These are phyloP conservation scores for Drosophila asahinai DNA, from an alignment of 1,140 invertebrate genomes.

Conservation along the genomic window DNA sequence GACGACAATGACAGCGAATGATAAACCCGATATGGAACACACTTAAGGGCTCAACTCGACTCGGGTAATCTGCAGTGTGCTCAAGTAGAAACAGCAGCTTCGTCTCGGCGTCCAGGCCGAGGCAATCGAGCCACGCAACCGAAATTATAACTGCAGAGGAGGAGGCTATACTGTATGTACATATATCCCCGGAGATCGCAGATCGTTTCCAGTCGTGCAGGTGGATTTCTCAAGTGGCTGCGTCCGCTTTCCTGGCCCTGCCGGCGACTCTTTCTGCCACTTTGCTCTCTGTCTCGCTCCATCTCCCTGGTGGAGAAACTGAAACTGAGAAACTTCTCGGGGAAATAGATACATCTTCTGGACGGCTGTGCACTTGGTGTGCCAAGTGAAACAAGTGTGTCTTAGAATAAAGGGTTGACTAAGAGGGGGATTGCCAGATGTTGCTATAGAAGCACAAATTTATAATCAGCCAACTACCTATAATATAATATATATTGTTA, in stretches of 20 bases:
- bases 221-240: slow-evolving; percentile 82
- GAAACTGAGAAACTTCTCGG: slow-evolving; percentile 13
- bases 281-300: not conserved
- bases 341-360: slow-evolving; percentile 53
- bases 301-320: slow-evolving; percentile 21
- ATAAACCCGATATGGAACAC: slow-evolving; percentile 82
- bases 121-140: slow-evolving; percentile 45
- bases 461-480: not conserved
- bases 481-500: not conserved
- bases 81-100: slow-evolving; percentile 77
- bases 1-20: slow-evolving; percentile 58
- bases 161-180: slow-evolving; percentile 25
- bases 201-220: slow-evolving; percentile 68
- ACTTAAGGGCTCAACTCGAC: slow-evolving; percentile 82
- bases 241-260: slow-evolving; percentile 66
- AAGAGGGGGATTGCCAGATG: slow-evolving; percentile 14
- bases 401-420: slow-evolving; percentile 15
- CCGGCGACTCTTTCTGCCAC: not conserved
- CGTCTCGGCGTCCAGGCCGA: slow-evolving; percentile 26
- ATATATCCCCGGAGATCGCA: slow-evolving; percentile 56
- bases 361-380: slow-evolving; percentile 17
- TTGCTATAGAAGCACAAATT: not conserved
- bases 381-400: slow-evolving; percentile 39
- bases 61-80: slow-evolving; percentile 77
- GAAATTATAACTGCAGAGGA: slow-evolving; percentile 61